Evolutionary conservation across 1,140 invertebrate genomes (phyloP), one percentile per base, ranked within the genome.

Genomic region (Triops cancriformis): DNA sequence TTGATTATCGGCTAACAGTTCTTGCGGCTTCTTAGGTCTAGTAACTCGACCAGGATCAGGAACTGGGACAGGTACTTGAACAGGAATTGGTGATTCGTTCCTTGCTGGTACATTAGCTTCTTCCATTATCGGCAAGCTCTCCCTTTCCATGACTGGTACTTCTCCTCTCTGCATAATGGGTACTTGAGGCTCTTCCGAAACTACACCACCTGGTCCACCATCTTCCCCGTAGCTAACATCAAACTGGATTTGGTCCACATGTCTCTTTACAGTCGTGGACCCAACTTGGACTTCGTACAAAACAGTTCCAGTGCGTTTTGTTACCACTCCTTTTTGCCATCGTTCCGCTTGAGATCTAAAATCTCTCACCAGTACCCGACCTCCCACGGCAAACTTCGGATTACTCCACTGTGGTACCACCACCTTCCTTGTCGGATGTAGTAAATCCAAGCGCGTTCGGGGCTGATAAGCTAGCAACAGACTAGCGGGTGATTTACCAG

Each of bases 231-330:
- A n/a, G 41, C n/a, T 28, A 74, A 14, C 14, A 6, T 12, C 74
- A 11, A 4, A 7, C 26, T n/a, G n/a, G n/a, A n/a, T n/a, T n/a
- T n/a, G n/a, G n/a, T n/a, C n/a, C n/a, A n/a, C n/a, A n/a, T n/a
- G n/a, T n/a, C n/a, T n/a, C n/a, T n/a, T n/a, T n/a, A n/a, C n/a
- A n/a, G n/a, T n/a, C n/a, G n/a, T n/a, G n/a, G 26, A 18, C 11
- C 45, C 45, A 73, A 51, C 42, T 51, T 28, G 26, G 18, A 77
- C 76, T n/a, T 64, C n/a, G 28, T 77, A 77, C 1, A 77, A 23
- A 7, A 72, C 26, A 28, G 76, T n/a, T 26, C 31, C 27, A 9
- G 28, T 51, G 26, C 76, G 26, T 27, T 77, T 77, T n/a, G 14
- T 23, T 11, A 77, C 31, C 4, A 72, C 31, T 14, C 76, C 76